Base-by-base conservation (phyloP, 2,888 invertebrate species). In the Drosophila suboccidentalis region DNA sequence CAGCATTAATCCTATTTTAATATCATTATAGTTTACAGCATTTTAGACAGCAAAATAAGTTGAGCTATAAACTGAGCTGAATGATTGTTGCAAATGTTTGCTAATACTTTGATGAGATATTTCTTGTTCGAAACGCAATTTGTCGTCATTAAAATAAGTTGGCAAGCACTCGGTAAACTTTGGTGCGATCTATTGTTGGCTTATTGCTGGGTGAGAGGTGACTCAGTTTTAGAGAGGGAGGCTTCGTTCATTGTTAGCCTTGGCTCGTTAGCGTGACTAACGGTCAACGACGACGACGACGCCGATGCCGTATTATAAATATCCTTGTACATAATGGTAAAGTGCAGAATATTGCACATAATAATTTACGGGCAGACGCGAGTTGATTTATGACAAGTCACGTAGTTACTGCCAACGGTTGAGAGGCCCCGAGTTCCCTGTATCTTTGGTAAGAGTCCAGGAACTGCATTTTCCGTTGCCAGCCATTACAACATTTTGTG, bases 381-480 rank as follows among this genome's bases (percentile, higher is more conserved):
- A 79, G 87, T 82, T 89, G 88, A 85, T 87, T 85, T 85, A 89
- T 85, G 77, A 71, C 82, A 82, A 75, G 85, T 89, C 89, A 89
- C 86, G 85, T 79, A 79, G 68, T 41, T 49, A 34, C 58, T 58
- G 58, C 29, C 47, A 68, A 46, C 46, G 51, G 47, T 15, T 36
- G 49, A 41, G 13, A 19, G 9, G 8, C 22, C 9, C 13, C 36
- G 50, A 17, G 13, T 19, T 36, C 4, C 17, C 50, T 19, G 19
- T 22, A 15, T 10, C 34, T 26, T 6, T 4, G 4, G 55, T n/a
- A 19, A 41, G 9, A 15, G 41, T 49, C 11, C 53, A 34, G 41
- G 34, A 60, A 50, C 34, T 59, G 58, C 32, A 36, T 36, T 36
- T 38, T 34, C 11, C 41, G 59, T 36, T 49, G 58, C 22, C 76